A percentile compares a stretch with the other conserved stretches of the same genome.
Conservation (phyloP, 64 coral and sea anemone species). For the Stichodactyla helianthus region DNA sequence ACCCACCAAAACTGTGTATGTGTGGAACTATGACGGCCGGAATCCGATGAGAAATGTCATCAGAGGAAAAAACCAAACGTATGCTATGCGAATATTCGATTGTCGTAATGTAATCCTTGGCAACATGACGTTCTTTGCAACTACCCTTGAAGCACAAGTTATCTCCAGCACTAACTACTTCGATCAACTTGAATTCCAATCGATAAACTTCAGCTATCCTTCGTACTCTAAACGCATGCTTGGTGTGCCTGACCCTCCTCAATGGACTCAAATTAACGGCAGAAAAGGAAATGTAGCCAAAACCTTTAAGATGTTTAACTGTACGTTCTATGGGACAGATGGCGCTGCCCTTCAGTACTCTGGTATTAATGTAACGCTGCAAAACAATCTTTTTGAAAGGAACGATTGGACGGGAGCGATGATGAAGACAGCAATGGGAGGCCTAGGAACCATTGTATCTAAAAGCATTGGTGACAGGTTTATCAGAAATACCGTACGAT, state of each 20-base stretch:
- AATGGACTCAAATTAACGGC: slow-evolving; percentile 33
- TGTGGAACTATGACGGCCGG: slow-evolving; percentile 45
- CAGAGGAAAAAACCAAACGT: slow-evolving; percentile 60
- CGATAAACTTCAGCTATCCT: slow-evolving; percentile 33
- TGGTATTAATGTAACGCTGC: slow-evolving; percentile 39
- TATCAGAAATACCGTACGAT: slow-evolving; percentile 55
- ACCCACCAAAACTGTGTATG: slow-evolving; percentile 38
- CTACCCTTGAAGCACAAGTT: slow-evolving; percentile 9
- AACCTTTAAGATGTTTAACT: slow-evolving; percentile 53
- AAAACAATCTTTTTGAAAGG: slow-evolving; percentile 79
- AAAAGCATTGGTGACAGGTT: slow-evolving; percentile 45
- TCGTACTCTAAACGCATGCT: slow-evolving; percentile 46
- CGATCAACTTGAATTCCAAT: slow-evolving; percentile 34
- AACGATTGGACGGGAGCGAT: slow-evolving; percentile 77
- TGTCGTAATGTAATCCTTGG: slow-evolving; percentile 18
- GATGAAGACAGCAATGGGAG: slow-evolving; percentile 42
- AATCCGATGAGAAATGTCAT: slow-evolving; percentile 33
- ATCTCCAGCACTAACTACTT: neutral
- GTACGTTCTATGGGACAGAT: slow-evolving; percentile 74
- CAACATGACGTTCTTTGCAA: slow-evolving; percentile 43
- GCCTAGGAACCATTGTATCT: slow-evolving; percentile 61
- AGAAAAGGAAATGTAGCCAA: neutral
- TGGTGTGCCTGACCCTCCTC: neutral
- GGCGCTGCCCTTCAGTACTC: slow-evolving; percentile 63
- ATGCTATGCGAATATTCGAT: slow-evolving; percentile 43